Conservation (phyloP, 1,140 invertebrate species). For the Hetaerina americana region DNA sequence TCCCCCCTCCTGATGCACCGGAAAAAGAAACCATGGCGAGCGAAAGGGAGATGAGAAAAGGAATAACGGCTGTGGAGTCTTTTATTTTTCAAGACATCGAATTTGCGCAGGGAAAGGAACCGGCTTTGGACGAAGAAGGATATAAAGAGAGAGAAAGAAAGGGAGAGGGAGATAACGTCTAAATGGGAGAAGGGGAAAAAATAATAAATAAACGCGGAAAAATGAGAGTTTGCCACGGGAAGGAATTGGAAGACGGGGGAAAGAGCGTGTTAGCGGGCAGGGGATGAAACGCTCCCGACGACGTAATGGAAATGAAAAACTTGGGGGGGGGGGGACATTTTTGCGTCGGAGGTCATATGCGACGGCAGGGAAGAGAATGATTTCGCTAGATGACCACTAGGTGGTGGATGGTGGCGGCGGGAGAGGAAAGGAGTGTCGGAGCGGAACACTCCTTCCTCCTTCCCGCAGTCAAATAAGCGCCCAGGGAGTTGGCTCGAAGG, state of each 20-base stretch:
- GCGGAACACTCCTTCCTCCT: background rate
- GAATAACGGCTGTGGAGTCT: background rate
- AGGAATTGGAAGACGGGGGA: background rate
- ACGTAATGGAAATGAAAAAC: background rate
- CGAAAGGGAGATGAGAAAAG: background rate
- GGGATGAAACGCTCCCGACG: background rate
- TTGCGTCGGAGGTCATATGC: background rate
- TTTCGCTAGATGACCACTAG: no score
- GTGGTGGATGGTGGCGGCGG: no score
- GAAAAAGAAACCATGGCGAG: background rate
- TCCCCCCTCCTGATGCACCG: no score
- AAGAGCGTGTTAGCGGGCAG: background rate
- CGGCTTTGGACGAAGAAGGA: no score
- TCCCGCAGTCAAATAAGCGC: background rate
- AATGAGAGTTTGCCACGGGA: background rate
- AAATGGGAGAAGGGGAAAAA: no score
- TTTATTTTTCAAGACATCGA: no score
- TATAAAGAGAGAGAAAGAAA: no score
- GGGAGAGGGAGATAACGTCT: no score
- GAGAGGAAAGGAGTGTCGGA: background rate
- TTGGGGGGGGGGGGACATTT: background rate
- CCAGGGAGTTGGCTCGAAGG: background rate
- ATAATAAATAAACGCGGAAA: no score
- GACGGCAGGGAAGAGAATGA: background rate
- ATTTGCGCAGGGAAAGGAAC: no score